Conservation (phyloP, 2,113 vertebrate species). For the Syrmaticus mikado region DNA sequence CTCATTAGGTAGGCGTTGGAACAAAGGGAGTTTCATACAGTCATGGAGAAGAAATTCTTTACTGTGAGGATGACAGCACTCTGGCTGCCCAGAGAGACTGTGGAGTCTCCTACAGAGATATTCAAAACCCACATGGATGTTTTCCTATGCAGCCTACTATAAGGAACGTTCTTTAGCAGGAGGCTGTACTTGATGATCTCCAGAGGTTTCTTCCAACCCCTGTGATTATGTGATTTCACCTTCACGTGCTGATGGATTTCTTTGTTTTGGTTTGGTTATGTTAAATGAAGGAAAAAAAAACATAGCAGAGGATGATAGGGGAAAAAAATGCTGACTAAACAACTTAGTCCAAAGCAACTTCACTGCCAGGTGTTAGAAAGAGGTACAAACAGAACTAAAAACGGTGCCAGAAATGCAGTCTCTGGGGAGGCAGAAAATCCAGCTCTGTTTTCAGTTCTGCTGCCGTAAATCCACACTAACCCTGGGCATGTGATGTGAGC, state of each 20-base stretch:
- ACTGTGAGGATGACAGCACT: too few relatives aligned
- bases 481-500: not conserved
- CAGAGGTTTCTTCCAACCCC: too few relatives aligned
- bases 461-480: not conserved
- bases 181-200: too few relatives aligned
- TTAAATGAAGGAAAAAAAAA: not conserved
- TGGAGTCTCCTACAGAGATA: too few relatives aligned
- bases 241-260: not conserved
- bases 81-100: too few relatives aligned
- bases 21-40: too few relatives aligned
- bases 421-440: not conserved
- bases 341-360: not conserved
- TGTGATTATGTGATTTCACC: not conserved
- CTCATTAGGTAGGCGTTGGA: too few relatives aligned
- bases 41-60: too few relatives aligned
- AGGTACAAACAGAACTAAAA: not conserved
- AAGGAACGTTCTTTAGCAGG: too few relatives aligned
- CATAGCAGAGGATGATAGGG: not conserved
- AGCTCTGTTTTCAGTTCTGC: not conserved
- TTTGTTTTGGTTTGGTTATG: not conserved
- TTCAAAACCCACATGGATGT: too few relatives aligned
- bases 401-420: not conserved
- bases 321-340: slow-evolving; percentile 7
- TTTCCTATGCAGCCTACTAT: too few relatives aligned
- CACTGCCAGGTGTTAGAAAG: not conserved